phyloP scores from a whole-genome alignment of 2,888 invertebrate genomes.

The Oegoconia quadripuncta region DNA sequence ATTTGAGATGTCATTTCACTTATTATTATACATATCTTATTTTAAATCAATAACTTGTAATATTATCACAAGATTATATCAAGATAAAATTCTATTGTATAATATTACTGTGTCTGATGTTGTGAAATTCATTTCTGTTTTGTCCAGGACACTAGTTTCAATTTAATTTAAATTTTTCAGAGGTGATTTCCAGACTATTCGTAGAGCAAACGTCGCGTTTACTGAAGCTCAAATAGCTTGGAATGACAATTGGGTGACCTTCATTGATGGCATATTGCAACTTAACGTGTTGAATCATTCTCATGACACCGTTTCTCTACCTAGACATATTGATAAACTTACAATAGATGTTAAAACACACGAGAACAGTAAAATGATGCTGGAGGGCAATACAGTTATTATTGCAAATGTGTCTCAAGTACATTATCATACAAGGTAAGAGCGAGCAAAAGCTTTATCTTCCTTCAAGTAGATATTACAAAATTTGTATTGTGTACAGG shows the following conservation, averaged over 20 bases:
- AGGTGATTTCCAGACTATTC: constrained; percentile 40
- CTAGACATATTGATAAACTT: constrained; percentile 59
- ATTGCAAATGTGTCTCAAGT: neutral
- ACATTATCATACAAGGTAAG: constrained; percentile 5
- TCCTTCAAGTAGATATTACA: too few relatives aligned
- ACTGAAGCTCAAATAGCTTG: constrained; percentile 70
- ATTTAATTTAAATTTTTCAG: too few relatives aligned
- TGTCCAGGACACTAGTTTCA: neutral
- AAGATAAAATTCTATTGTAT: too few relatives aligned
- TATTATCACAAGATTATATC: neutral
- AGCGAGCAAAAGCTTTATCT: too few relatives aligned
- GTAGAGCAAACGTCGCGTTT: constrained; percentile 29
- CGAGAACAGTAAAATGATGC: neutral
- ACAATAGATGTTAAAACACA: constrained; percentile 37
- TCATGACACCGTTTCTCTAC: constrained; percentile 80
- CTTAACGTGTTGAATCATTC: constrained; percentile 81
- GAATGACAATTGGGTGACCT: constrained; percentile 88
- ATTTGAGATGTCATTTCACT: too few relatives aligned
- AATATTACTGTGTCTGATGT: neutral
- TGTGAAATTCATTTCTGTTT: neutral
- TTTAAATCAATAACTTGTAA: too few relatives aligned
- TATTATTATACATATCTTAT: constrained; percentile 10
- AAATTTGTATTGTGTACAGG: too few relatives aligned
- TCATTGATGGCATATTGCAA: constrained; percentile 91
- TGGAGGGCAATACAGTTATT: constrained; percentile 1